Conservation (phyloP, 2,113 vertebrate species). For the Chunga burmeisteri region DNA sequence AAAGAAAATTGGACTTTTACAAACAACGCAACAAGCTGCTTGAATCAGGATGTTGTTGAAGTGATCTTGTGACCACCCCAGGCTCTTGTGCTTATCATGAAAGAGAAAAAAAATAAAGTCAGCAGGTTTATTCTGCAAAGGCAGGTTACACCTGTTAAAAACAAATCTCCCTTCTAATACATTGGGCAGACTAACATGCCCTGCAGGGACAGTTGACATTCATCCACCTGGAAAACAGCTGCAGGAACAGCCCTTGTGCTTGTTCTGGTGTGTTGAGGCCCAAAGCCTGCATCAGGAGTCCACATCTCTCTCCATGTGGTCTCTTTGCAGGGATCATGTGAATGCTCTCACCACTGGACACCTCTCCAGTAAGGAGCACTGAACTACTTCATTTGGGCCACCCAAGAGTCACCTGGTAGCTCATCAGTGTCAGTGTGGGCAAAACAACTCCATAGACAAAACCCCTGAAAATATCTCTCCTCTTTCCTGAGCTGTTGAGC, state of each 20-base stretch:
- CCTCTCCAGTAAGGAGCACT: neutral
- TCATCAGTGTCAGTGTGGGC: neutral
- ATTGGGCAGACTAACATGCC: neutral
- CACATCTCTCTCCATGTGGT: neutral
- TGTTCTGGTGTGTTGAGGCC: neutral
- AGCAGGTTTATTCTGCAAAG: neutral
- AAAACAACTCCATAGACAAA: neutral
- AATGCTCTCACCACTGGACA: neutral
- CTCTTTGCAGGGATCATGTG: neutral
- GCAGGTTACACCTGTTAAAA: neutral
- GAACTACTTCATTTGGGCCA: neutral
- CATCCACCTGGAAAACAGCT: neutral
- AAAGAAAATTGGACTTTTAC: constrained; percentile 49
- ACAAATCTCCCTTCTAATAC: neutral
- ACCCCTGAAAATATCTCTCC: neutral
- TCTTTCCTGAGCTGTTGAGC: neutral
- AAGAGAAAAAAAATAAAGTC: neutral
- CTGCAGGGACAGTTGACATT: neutral
- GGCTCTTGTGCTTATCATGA: neutral
- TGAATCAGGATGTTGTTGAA: constrained; percentile 11
- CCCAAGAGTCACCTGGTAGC: too few relatives aligned
- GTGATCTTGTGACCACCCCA: neutral
- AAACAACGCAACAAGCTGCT: neutral
- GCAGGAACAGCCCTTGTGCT: neutral
- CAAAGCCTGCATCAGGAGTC: neutral